Conservation (phyloP, 2,113 vertebrate genomes). For the Rhizomys pruinosus region DNA sequence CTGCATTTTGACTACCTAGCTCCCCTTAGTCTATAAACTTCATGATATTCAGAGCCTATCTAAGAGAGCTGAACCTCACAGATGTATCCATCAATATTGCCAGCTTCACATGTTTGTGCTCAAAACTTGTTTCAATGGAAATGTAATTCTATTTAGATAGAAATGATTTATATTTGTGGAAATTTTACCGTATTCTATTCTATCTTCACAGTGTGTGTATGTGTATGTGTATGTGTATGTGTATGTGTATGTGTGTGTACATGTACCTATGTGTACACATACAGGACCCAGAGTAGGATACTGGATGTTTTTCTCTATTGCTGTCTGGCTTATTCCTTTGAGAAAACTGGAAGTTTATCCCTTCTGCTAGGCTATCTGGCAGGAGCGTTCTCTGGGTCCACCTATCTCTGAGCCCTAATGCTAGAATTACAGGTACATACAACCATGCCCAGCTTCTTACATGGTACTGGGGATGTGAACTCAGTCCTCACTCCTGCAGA, state of each 20-base stretch:
- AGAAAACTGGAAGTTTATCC: too few species aligned
- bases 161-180: conserved; percentile 32
- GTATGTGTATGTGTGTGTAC: too few species aligned
- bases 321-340: not conserved
- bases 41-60: not conserved
- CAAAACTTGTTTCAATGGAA: not conserved
- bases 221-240: not conserved
- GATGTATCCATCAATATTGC: not conserved
- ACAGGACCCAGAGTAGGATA: not conserved
- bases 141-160: not conserved
- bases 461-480: not conserved
- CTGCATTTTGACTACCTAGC: not conserved
- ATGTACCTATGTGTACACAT: not conserved
- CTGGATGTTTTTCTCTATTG: too few species aligned
- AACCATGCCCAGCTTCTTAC: not conserved
- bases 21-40: not conserved
- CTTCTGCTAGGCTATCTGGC: not conserved
- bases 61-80: not conserved
- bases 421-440: not conserved
- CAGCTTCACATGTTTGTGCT: not conserved
- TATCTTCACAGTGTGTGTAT: not conserved
- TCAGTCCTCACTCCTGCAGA: not conserved
- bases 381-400: not conserved
- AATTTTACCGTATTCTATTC: not conserved
- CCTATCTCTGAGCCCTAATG: not conserved